Conservation (phyloP, 2,797 vertebrate species). For the Xenopus petersii region DNA sequence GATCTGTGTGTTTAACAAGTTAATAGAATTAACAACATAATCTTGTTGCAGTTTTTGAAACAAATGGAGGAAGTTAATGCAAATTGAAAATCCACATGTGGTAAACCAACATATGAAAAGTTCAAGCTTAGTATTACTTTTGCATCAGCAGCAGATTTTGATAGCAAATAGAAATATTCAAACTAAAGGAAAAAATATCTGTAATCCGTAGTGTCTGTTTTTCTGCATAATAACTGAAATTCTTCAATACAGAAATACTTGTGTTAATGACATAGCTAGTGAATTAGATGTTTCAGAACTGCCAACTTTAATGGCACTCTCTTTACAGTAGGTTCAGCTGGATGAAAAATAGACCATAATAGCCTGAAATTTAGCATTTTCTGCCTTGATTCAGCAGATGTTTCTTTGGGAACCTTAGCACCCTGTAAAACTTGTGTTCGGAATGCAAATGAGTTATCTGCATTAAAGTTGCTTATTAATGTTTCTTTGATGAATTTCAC, state of each 20-base stretch:
- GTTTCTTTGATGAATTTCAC: constrained; percentile 27
- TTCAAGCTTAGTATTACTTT: constrained; percentile 18
- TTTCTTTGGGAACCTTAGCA: constrained; percentile 61
- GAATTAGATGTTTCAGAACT: constrained; percentile 42
- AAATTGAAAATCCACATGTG: too few species aligned
- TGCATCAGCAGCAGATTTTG: constrained; percentile 9
- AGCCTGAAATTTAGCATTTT: constrained; percentile 60
- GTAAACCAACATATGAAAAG: neutral
- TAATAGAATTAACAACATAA: too few species aligned
- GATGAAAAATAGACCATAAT: constrained; percentile 54
- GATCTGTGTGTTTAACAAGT: too few species aligned
- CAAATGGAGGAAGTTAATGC: too few species aligned
- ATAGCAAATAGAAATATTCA: constrained; percentile 19
- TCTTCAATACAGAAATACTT: constrained; percentile 48
- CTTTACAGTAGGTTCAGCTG: constrained; percentile 50
- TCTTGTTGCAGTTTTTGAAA: too few species aligned
- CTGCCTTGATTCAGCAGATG: constrained; percentile 63
- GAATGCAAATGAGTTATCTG: constrained; percentile 61
- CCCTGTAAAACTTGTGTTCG: constrained; percentile 63
- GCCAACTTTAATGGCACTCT: constrained; percentile 49
- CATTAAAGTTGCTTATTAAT: constrained; percentile 61
- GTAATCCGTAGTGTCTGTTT: constrained; percentile 20
- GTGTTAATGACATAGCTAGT: constrained; percentile 44
- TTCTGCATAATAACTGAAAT: constrained; percentile 43
- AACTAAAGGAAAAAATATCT: constrained; percentile 6